Conservation (phyloP, 2,888 invertebrate genomes). For the Metellina segmentata region DNA sequence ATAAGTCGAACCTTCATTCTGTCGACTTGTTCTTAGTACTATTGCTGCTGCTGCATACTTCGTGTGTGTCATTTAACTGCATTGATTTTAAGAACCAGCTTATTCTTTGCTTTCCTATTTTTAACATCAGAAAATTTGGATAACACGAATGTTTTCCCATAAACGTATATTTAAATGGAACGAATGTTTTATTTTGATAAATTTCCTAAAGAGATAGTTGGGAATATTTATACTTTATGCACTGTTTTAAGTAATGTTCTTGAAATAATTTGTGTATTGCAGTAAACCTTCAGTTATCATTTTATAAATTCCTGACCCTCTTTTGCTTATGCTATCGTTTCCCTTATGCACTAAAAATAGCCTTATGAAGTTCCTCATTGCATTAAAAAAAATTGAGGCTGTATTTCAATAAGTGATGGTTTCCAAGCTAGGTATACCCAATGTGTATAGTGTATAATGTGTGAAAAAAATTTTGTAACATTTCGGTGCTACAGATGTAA, state of each 20-base stretch:
- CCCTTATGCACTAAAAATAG: conserved; percentile 21
- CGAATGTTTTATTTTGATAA: too few species aligned
- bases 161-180: too few species aligned
- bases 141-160: background rate
- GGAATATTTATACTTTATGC: too few species aligned
- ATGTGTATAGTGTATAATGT: conserved; percentile 76
- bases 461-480: conserved; percentile 76
- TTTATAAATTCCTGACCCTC: background rate
- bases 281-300: background rate
- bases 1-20: background rate
- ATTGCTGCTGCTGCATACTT: background rate
- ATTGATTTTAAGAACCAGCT: background rate
- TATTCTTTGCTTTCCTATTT: background rate
- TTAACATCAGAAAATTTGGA: background rate
- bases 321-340: background rate
- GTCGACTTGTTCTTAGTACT: background rate
- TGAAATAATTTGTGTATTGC: background rate
- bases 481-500: conserved; percentile 77
- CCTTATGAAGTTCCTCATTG: conserved; percentile 73
- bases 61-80: background rate
- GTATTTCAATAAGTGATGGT: conserved; percentile 45
- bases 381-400: conserved; percentile 26
- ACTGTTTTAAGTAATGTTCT: too few species aligned
- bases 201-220: too few species aligned
- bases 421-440: conserved; percentile 76